Evolutionary conservation across 2,888 invertebrate species (phyloP).

Genomic region (Nomada ferruginata): DNA sequence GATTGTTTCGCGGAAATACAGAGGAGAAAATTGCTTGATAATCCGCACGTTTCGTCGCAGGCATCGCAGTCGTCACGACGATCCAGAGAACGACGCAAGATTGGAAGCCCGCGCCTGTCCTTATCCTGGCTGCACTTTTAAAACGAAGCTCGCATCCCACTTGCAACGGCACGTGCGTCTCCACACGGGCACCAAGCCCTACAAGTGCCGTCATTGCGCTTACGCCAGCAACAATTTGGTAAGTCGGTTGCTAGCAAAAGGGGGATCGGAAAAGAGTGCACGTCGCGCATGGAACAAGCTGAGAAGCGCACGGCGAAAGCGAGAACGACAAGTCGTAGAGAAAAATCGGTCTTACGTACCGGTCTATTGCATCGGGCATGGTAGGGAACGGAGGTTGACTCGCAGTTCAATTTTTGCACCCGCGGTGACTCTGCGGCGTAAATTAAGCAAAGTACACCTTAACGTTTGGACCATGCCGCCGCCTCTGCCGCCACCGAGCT

Average conservation of each 20-base stretch:
- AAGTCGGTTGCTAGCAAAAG: conserved; percentile 70
- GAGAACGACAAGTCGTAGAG: background rate
- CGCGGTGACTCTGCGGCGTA: conserved; percentile 78
- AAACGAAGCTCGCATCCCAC: conserved; percentile 88
- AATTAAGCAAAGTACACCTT: conserved; percentile 83
- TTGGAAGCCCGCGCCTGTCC: conserved; percentile 69
- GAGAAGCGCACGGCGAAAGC: too few relatives aligned
- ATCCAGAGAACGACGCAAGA: conserved; percentile 39
- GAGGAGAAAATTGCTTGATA: background rate
- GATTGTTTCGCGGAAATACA: background rate
- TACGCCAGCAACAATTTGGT: conserved; percentile 92
- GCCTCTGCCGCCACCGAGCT: conserved; percentile 76
- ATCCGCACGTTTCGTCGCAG: conserved; percentile 63
- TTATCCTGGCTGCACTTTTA: conserved; percentile 88
- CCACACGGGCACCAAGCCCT: conserved; percentile 93
- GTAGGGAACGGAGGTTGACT: conserved; percentile 33
- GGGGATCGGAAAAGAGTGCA: background rate
- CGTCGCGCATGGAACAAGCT: background rate
- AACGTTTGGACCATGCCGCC: conserved; percentile 81
- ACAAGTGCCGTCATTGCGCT: conserved; percentile 92
- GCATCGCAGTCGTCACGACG: conserved; percentile 75
- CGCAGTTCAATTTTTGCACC: conserved; percentile 68
- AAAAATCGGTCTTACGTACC: background rate
- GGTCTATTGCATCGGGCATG: background rate
- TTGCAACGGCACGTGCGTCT: conserved; percentile 91